Percentiles rank a stretch among this genome's conserved stretches.
phyloP scores from a whole-genome alignment of 2,888 invertebrate species.

The Campopleginae sp. region DNA sequence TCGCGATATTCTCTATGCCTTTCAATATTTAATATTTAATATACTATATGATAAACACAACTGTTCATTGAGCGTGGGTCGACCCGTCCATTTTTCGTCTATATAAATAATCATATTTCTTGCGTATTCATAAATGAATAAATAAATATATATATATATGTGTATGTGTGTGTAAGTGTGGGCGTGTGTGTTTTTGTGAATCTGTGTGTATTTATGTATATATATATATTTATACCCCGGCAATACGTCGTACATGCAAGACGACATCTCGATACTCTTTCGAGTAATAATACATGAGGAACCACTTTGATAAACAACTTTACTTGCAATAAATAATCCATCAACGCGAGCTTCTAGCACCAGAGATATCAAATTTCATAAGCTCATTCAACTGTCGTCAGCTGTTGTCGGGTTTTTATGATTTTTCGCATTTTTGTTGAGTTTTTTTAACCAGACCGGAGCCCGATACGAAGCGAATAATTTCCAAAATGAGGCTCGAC shows the following conservation, averaged over 20 bases:
- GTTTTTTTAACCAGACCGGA: constrained; percentile 19
- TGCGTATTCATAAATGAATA: constrained; percentile 45
- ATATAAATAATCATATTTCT: constrained; percentile 52
- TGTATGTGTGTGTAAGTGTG: not conserved
- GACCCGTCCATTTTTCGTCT: constrained; percentile 70
- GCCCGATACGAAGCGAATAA: constrained; percentile 14
- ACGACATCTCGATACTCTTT: constrained; percentile 45
- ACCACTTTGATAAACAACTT: constrained; percentile 61
- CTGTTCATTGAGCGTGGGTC: constrained; percentile 74
- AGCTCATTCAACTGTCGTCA: constrained; percentile 36
- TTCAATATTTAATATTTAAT: constrained; percentile 75
- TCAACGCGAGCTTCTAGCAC: constrained; percentile 62
- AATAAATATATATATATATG: constrained; percentile 25
- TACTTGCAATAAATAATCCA: constrained; percentile 30
- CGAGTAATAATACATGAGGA: constrained; percentile 62
- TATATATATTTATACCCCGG: constrained; percentile 29
- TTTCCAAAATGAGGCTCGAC: not conserved
- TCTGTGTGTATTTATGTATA: too few species aligned
- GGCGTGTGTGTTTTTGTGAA: not conserved
- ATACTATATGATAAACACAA: constrained; percentile 83
- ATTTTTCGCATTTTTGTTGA: not conserved
- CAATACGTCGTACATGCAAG: constrained; percentile 32
- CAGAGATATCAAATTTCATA: constrained; percentile 54
- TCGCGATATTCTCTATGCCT: constrained; percentile 63
- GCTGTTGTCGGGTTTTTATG: constrained; percentile 7